A percentile compares a stretch with the other conserved stretches of the same genome.
These are phyloP conservation scores for Lutjanus erythropterus DNA, from an alignment of 2,113 vertebrate genomes.

Conservation along the genomic window DNA sequence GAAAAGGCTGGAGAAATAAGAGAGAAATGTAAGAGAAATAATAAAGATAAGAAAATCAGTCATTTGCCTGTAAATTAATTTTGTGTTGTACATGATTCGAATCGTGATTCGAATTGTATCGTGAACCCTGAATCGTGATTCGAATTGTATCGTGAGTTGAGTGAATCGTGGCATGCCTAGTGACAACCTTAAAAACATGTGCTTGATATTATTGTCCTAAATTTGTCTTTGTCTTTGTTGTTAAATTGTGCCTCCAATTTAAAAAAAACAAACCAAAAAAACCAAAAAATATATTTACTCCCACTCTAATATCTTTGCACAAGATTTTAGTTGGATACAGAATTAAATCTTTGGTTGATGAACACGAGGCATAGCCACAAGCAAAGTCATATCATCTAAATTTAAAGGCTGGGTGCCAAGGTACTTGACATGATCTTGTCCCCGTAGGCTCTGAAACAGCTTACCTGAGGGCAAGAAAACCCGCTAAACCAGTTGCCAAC, in stretches of 20 bases:
- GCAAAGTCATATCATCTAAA: slow-evolving; percentile 67
- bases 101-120: too few relatives aligned
- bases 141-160: too few relatives aligned
- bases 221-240: slow-evolving; percentile 7
- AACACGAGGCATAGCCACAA: slow-evolving; percentile 58
- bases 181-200: not conserved
- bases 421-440: slow-evolving; percentile 68
- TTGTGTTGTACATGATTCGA: too few relatives aligned
- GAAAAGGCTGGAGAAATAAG: too few relatives aligned
- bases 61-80: too few relatives aligned
- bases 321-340: slow-evolving; percentile 18
- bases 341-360: slow-evolving; percentile 63
- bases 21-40: too few relatives aligned
- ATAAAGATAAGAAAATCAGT: too few relatives aligned
- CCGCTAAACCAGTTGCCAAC: slow-evolving; percentile 38
- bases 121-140: too few relatives aligned
- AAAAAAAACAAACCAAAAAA: not conserved
- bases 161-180: too few relatives aligned
- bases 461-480: slow-evolving; percentile 65
- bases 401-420: slow-evolving; percentile 61
- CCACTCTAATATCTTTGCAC: slow-evolving; percentile 3
- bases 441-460: slow-evolving; percentile 55
- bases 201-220: slow-evolving; percentile 4
- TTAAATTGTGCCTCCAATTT: slow-evolving; percentile 2
- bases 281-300: not conserved